Base-by-base conservation (phyloP, 2,888 invertebrate species). In the Elmis aenea region DNA sequence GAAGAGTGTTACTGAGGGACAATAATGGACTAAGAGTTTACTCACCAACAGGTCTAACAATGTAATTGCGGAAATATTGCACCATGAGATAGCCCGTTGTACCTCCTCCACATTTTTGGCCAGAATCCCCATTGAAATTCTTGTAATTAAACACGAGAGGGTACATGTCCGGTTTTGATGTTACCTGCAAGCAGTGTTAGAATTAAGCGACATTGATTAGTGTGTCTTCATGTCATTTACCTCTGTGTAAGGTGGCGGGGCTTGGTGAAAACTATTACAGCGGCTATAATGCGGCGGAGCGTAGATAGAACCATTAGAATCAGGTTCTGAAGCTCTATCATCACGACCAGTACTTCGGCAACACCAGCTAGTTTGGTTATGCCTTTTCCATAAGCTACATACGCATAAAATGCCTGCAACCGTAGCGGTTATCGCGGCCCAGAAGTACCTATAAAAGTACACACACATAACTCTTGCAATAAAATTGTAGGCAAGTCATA, bases 161-260 rank as follows among this genome's bases (percentile, higher is more conserved):
- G 61, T 89, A 89, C 5, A 89, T 69, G 60, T 89, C 88, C 5
- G 89, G 89, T 55, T 89, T 89, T 8, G 88, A 83, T 38, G 88
- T 84, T 47, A 88, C 88, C 87, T 87, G 59, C 11, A 62, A 58
- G 23, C 35, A 33, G 43, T 36, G 2, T 6, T 26, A 3, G 25
- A 15, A 32, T 13, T 15, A 32, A 15, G 25, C 12, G 2, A 25
- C 11, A 25, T 10, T 8, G 9, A 3, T 25, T 11, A 3, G 25
- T 3, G n/a, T 5, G 5, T 14, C 23, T 10, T 21, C 22, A 6
- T 16, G 27, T 27, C 18, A 42, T 40, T 55, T 66, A 87, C 88
- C 79, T 88, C 88, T 42, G 85, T 83, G 67, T 89, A 89, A 1
- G 88, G 88, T 14, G 87, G 87, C 11, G 88, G 88, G 2, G 83